Conservation (phyloP, 2,113 vertebrate genomes). For the Damaliscus lunatus region DNA sequence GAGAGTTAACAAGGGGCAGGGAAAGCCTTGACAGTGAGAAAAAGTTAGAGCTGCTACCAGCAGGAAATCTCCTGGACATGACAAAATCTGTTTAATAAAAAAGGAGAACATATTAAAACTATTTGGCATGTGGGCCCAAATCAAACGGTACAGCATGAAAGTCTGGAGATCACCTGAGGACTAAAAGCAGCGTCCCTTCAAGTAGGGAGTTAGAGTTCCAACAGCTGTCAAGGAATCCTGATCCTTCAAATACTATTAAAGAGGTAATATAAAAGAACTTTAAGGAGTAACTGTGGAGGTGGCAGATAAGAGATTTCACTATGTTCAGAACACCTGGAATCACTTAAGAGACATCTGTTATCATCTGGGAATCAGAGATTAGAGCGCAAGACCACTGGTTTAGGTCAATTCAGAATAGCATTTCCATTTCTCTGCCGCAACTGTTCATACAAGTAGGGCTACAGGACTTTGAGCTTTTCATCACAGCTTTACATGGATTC, state of each 20-base stretch:
- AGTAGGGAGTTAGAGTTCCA: slow-evolving; percentile 72
- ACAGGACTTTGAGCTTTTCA: neutral
- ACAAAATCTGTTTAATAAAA: slow-evolving; percentile 62
- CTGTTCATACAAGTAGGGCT: neutral
- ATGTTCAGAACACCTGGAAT: slow-evolving; percentile 84
- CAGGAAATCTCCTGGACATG: slow-evolving; percentile 56
- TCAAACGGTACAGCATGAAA: slow-evolving; percentile 67
- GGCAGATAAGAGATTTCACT: slow-evolving; percentile 81
- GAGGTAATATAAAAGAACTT: slow-evolving; percentile 80
- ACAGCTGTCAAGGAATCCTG: slow-evolving; percentile 79
- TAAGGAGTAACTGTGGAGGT: slow-evolving; percentile 76
- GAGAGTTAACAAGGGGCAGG: slow-evolving; percentile 57
- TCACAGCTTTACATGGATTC: neutral
- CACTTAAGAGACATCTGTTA: slow-evolving; percentile 84
- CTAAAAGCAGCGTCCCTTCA: slow-evolving; percentile 69
- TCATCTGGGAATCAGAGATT: slow-evolving; percentile 82
- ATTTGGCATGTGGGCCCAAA: slow-evolving; percentile 47
- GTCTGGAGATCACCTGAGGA: slow-evolving; percentile 67
- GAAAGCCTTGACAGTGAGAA: slow-evolving; percentile 52
- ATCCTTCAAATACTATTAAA: slow-evolving; percentile 73
- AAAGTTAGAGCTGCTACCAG: slow-evolving; percentile 51
- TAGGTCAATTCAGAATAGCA: slow-evolving; percentile 58
- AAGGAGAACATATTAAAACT: slow-evolving; percentile 65
- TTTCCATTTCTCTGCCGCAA: slow-evolving; percentile 49
- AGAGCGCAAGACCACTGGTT: slow-evolving; percentile 56